Conservation (phyloP, 2,888 invertebrate species). For the Callyntrura guangdongensis region DNA sequence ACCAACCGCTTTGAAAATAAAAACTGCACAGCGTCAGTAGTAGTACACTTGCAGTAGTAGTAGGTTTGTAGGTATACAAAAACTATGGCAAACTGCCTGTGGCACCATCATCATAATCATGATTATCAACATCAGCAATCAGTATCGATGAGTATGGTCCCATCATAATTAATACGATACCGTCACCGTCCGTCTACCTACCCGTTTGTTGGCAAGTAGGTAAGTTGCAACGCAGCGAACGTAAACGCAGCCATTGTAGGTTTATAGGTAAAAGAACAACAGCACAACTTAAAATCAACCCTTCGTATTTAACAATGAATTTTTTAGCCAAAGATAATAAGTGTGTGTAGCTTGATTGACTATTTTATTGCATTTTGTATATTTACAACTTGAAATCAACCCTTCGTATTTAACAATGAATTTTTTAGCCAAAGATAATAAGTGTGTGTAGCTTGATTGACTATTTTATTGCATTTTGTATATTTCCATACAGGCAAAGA, state of each 20-base stretch:
- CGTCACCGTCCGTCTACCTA: constrained; percentile 51
- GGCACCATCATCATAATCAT: constrained; percentile 47
- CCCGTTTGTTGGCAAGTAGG: constrained; percentile 25
- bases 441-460: constrained; percentile 38
- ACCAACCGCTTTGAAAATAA: constrained; percentile 40
- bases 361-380: constrained; percentile 28
- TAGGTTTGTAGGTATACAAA: not conserved
- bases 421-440: constrained; percentile 7
- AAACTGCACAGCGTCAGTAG: not conserved
- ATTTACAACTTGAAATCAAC: not conserved
- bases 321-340: constrained; percentile 13
- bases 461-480: constrained; percentile 33
- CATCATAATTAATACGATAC: constrained; percentile 65
- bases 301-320: not conserved
- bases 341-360: constrained; percentile 39
- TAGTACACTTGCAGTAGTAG: constrained; percentile 16
- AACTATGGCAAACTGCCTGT: constrained; percentile 19
- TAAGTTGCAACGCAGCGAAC: not conserved
- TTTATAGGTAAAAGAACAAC: constrained; percentile 26
- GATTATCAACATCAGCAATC: no score
- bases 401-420: not conserved
- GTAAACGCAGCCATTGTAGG: not conserved
- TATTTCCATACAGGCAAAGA: not conserved
- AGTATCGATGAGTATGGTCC: not conserved
- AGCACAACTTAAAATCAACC: not conserved